phyloP scores from a whole-genome alignment of 2,888 invertebrate species.

The Nemoura dubitans region DNA sequence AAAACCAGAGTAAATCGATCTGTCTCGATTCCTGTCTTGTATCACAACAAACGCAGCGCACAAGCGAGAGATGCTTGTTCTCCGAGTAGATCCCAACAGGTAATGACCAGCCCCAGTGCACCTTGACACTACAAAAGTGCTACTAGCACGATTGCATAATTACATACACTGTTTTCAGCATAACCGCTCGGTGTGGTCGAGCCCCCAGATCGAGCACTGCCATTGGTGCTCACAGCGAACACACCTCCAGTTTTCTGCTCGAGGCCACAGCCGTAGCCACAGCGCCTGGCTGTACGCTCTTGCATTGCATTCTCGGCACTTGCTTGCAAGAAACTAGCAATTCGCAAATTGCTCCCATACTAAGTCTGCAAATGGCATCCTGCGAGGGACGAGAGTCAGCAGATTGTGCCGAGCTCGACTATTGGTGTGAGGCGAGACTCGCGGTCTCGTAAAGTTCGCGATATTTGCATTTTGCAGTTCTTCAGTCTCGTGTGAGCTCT shows the following conservation, averaged over 20 bases:
- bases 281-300: not conserved
- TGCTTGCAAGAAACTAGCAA: not conserved
- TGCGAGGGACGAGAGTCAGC: not conserved
- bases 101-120: not conserved
- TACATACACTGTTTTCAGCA: not conserved
- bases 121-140: not conserved
- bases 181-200: not conserved
- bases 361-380: not conserved
- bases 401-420: too few relatives aligned
- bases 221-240: not conserved
- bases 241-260: slow-evolving; percentile 22
- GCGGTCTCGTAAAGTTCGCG: too few relatives aligned
- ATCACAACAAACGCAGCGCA: not conserved
- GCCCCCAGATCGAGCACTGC: not conserved
- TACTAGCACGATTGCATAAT: not conserved
- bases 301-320: not conserved
- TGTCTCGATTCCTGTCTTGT: not conserved
- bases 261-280: slow-evolving; percentile 3
- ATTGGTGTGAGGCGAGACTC: too few relatives aligned
- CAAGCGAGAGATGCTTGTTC: not conserved
- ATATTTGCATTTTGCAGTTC: too few relatives aligned
- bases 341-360: too few relatives aligned
- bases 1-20: not conserved
- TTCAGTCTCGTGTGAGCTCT: too few relatives aligned
- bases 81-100: not conserved